A percentile compares a stretch with the other conserved stretches of the same genome.
Conservation (phyloP, 1,140 invertebrate species). For the Aricia agestis region DNA sequence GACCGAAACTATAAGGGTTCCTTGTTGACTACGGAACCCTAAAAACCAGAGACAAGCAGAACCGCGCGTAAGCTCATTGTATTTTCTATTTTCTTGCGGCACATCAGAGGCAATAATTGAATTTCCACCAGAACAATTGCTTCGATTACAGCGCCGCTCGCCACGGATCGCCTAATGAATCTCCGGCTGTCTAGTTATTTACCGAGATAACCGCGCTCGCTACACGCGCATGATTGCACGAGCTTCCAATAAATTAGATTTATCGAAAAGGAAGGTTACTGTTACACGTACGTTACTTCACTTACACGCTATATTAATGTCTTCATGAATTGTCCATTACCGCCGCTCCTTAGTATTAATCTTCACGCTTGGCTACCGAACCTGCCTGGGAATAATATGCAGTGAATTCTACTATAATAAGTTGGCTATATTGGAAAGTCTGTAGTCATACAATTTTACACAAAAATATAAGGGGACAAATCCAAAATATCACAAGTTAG, state of each 20-base stretch:
- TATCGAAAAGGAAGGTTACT: slow-evolving; percentile 50
- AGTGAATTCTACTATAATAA: neutral
- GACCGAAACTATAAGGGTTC: too few relatives aligned
- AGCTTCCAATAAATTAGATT: slow-evolving; percentile 71
- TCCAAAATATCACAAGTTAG: too few relatives aligned
- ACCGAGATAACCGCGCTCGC: slow-evolving; percentile 69
- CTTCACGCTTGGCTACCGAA: too few relatives aligned
- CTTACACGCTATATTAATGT: slow-evolving; percentile 22
- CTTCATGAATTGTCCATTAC: slow-evolving; percentile 13
- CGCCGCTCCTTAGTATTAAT: neutral
- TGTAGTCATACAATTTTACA: too few relatives aligned
- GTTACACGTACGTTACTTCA: slow-evolving; percentile 38
- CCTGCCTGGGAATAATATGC: neutral
- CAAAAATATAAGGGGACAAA: too few relatives aligned
- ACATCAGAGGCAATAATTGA: slow-evolving; percentile 64
- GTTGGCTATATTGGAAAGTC: neutral
- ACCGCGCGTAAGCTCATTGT: slow-evolving; percentile 36
- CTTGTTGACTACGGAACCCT: too few relatives aligned
- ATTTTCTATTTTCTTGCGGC: slow-evolving; percentile 45
- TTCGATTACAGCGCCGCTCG: slow-evolving; percentile 67
- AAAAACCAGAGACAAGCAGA: neutral
- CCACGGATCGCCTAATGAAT: slow-evolving; percentile 74
- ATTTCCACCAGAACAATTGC: slow-evolving; percentile 72
- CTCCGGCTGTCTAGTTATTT: slow-evolving; percentile 73
- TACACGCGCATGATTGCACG: slow-evolving; percentile 72